These are phyloP conservation scores for Perccottus glenii DNA, from an alignment of 2,113 vertebrate species.

Conservation along the genomic window DNA sequence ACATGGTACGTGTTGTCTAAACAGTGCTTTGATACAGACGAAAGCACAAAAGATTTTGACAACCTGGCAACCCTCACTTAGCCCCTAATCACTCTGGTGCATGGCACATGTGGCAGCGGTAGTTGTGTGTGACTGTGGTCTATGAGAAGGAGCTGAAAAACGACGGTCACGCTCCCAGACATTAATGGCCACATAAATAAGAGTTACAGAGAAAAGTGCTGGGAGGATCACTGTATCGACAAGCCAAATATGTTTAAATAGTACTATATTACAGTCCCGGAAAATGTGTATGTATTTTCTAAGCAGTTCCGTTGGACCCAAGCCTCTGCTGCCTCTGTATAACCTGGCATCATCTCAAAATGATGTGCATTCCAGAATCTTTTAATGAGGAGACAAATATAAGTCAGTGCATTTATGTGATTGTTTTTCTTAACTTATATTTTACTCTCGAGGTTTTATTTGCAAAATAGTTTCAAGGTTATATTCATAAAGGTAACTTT, in stretches of 20 bases:
- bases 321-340: too few relatives aligned
- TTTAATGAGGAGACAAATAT: too few relatives aligned
- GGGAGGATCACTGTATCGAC: background rate
- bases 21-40: background rate
- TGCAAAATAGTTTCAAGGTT: too few relatives aligned
- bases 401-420: too few relatives aligned
- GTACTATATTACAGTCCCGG: background rate
- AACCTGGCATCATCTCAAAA: too few relatives aligned
- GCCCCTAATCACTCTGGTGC: background rate
- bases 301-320: too few relatives aligned
- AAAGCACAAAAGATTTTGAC: background rate
- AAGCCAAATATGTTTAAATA: background rate
- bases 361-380: too few relatives aligned
- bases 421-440: too few relatives aligned
- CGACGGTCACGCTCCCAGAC: conserved; percentile 26
- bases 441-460: too few relatives aligned
- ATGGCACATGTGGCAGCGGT: conserved; percentile 25
- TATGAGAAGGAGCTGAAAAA: conserved; percentile 7
- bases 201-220: background rate
- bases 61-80: conserved; percentile 40
- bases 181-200: background rate
- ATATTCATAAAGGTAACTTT: too few relatives aligned
- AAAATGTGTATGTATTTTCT: background rate
- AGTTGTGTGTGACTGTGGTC: conserved; percentile 31
- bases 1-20: background rate